These are phyloP conservation scores for Agrotis segetum DNA, from an alignment of 2,888 invertebrate species.

Conservation along the genomic window DNA sequence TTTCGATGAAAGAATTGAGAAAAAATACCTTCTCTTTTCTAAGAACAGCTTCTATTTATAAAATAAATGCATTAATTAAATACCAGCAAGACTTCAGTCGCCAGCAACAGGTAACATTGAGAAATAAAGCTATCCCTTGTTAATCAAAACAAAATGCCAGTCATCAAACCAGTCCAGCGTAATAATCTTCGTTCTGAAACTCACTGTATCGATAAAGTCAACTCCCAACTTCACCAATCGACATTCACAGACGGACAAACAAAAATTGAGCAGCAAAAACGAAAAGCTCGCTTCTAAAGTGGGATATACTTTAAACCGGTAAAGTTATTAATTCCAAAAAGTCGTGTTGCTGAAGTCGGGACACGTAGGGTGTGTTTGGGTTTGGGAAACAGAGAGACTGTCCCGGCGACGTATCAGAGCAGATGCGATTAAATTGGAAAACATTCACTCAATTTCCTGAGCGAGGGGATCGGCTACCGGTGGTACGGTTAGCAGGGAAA, in stretches of 20 bases:
- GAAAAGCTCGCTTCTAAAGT: conserved; percentile 26
- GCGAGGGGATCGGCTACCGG: conserved; percentile 79
- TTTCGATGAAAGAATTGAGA: too few relatives aligned
- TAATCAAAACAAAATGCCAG: conserved; percentile 8
- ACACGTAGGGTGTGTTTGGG: conserved; percentile 69
- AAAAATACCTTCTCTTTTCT: neutral
- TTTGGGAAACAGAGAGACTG: conserved; percentile 72
- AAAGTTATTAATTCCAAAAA: conserved; percentile 65
- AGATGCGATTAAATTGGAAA: conserved; percentile 90
- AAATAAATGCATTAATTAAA: neutral
- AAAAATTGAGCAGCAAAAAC: conserved; percentile 41
- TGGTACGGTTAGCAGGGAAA: conserved; percentile 72
- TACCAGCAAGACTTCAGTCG: too few relatives aligned
- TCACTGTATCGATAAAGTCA: neutral
- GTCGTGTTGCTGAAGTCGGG: conserved; percentile 56
- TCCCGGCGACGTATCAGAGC: conserved; percentile 81
- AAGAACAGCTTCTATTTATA: too few relatives aligned
- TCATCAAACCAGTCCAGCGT: neutral
- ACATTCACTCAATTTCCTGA: conserved; percentile 90
- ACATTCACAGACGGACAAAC: conserved; percentile 32
- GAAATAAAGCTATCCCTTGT: neutral
- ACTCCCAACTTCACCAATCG: conserved; percentile 13
- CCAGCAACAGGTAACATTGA: neutral
- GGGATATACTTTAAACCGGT: conserved; percentile 49
- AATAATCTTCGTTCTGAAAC: neutral